phyloP scores from a whole-genome alignment of 2,113 vertebrate genomes.

The Dasyornis broadbenti region DNA sequence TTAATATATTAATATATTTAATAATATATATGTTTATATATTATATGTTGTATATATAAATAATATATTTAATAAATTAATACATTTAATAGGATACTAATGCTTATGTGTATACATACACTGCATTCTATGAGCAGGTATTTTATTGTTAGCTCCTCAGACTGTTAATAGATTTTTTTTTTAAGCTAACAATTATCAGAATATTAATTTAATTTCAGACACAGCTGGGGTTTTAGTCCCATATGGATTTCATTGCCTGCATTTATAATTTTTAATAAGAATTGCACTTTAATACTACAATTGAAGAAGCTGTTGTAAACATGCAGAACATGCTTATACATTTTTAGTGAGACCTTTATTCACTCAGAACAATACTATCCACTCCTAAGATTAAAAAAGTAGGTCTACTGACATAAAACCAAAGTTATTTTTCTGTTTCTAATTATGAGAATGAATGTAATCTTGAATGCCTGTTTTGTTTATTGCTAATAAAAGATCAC shows the following conservation, averaged over 20 bases:
- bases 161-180: not conserved
- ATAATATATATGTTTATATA: too few species aligned
- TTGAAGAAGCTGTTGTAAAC: constrained; percentile 27
- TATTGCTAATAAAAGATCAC: not conserved
- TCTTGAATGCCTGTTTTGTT: not conserved
- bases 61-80: too few species aligned
- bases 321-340: not conserved
- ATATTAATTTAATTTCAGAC: not conserved
- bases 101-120: not conserved
- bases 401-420: not conserved
- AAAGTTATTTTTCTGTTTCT: not conserved
- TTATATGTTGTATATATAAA: too few species aligned
- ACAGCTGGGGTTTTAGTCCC: not conserved
- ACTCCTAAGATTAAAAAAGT: not conserved
- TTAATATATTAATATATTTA: too few species aligned
- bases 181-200: not conserved
- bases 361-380: not conserved
- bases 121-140: not conserved
- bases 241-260: constrained; percentile 20
- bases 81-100: not conserved
- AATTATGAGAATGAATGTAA: not conserved
- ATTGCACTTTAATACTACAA: constrained; percentile 31
- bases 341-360: not conserved
- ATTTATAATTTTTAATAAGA: constrained; percentile 58
- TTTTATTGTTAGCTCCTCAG: not conserved